Conservation (phyloP, 2,888 invertebrate species). For the Invenusta paracnida region DNA sequence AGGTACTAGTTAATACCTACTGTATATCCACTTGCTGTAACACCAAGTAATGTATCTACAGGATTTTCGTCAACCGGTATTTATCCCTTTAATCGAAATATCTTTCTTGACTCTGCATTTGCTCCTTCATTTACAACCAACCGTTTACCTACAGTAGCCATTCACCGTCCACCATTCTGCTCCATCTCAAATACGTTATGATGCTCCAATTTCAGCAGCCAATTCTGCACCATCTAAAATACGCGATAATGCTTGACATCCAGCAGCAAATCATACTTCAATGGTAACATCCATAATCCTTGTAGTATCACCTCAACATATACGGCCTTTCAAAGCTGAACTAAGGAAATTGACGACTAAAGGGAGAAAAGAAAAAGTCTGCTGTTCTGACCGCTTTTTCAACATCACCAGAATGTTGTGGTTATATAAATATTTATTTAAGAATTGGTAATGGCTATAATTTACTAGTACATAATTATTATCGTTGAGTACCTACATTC, state of each 20-base stretch:
- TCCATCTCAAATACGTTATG: too few relatives aligned
- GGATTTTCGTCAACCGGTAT: not conserved
- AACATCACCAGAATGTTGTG: too few relatives aligned
- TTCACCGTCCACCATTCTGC: too few relatives aligned
- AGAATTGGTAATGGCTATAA: too few relatives aligned
- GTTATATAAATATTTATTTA: too few relatives aligned
- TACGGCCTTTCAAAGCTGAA: not conserved
- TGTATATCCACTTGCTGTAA: not conserved
- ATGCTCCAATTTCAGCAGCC: too few relatives aligned
- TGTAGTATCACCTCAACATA: constrained; percentile 5
- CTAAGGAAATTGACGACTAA: not conserved
- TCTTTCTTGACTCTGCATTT: not conserved
- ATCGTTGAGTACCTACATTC: too few relatives aligned
- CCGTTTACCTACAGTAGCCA: too few relatives aligned
- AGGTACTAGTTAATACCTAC: not conserved
- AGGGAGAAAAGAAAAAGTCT: not conserved
- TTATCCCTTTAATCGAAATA: not conserved
- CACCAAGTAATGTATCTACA: not conserved
- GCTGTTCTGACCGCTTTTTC: not conserved
- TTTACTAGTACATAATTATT: too few relatives aligned
- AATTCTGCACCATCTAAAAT: too few relatives aligned
- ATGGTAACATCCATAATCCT: not conserved
- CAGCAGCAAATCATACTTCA: not conserved
- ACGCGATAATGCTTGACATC: not conserved
- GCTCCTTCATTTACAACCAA: not conserved